Conservation (phyloP, 2,113 vertebrate species). For the Triplophysa siluroides region DNA sequence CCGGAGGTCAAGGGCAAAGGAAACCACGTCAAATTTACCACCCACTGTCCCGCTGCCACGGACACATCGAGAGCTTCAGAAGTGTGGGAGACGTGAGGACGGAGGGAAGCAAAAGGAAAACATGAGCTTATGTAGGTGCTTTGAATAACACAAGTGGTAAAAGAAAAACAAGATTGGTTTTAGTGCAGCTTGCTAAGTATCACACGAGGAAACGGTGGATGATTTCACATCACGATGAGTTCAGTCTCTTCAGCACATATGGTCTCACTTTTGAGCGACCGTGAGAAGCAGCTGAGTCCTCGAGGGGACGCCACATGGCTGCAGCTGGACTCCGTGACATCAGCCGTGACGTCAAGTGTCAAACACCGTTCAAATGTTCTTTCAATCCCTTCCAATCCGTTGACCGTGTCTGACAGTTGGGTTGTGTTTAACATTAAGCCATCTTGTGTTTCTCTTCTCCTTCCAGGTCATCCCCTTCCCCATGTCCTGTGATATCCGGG, state of each 20-base stretch:
- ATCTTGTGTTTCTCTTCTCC: slow-evolving; percentile 25
- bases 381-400: slow-evolving; percentile 40
- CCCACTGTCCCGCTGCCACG: slow-evolving; percentile 68
- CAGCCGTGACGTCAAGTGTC: slow-evolving; percentile 66
- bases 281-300: slow-evolving; percentile 70
- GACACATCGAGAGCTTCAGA: slow-evolving; percentile 50
- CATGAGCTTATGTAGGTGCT: background rate
- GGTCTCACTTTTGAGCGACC: slow-evolving; percentile 64
- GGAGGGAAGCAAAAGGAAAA: background rate
- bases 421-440: background rate
- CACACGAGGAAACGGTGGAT: background rate
- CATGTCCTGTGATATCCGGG: slow-evolving; percentile 90
- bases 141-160: background rate
- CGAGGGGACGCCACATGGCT: slow-evolving; percentile 60
- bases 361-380: slow-evolving; percentile 56
- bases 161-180: too few relatives aligned
- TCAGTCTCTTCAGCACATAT: slow-evolving; percentile 59
- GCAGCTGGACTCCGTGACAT: slow-evolving; percentile 70
- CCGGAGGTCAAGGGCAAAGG: slow-evolving; percentile 75
- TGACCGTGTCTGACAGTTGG: background rate
- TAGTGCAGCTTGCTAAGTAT: too few relatives aligned
- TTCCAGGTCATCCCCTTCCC: slow-evolving; percentile 93
- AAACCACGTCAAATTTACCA: slow-evolving; percentile 76
- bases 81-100: slow-evolving; percentile 39
- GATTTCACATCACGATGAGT: slow-evolving; percentile 7